Evolutionary conservation across 2,113 vertebrate species (phyloP).

Genomic region (Acanthisitta chloris): DNA sequence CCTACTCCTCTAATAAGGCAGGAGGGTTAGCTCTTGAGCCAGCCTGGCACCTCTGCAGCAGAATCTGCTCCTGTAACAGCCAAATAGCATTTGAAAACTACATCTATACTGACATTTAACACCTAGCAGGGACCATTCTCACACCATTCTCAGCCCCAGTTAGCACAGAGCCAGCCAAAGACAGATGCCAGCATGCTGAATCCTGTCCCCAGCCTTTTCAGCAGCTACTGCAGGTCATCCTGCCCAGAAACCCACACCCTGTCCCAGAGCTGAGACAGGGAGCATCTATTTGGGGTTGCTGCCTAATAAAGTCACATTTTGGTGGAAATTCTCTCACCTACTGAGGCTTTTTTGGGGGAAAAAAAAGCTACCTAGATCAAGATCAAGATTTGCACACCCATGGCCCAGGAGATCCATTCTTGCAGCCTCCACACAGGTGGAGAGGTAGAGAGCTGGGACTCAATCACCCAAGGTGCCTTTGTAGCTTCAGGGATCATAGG

Average conservation of each 20-base stretch:
- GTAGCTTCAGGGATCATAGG: neutral
- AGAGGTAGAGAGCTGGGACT: neutral
- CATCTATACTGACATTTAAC: neutral
- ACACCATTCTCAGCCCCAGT: neutral
- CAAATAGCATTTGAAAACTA: neutral
- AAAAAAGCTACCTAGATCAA: neutral
- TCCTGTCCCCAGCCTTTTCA: neutral
- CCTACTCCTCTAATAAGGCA: neutral
- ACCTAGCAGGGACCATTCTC: neutral
- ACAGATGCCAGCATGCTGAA: neutral
- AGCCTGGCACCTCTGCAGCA: neutral
- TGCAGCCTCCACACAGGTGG: accelerated
- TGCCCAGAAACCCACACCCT: neutral
- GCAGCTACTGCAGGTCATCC: neutral
- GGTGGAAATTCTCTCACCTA: neutral
- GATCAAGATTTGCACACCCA: neutral
- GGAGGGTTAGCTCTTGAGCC: neutral
- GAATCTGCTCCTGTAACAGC: neutral
- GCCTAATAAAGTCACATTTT: neutral
- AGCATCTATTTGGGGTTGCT: neutral
- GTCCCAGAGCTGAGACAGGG: neutral
- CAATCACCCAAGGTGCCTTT: neutral
- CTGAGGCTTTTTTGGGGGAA: neutral
- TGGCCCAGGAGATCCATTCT: neutral
- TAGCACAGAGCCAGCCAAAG: neutral